These are phyloP conservation scores for Oasisia sp. DNA, from an alignment of 2,888 invertebrate genomes.

Conservation along the genomic window DNA sequence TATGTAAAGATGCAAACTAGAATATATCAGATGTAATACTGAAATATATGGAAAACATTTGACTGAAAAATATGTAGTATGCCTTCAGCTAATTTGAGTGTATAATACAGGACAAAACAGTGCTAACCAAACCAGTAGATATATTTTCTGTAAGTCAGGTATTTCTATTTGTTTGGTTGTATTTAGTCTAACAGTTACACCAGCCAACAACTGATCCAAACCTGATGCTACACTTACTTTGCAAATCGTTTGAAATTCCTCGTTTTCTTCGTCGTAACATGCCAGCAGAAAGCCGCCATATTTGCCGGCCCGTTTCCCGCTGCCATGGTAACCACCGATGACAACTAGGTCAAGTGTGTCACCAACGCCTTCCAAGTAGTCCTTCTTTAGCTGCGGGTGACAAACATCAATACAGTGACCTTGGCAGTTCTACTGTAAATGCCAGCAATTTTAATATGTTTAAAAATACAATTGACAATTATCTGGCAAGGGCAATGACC, in stretches of 20 bases:
- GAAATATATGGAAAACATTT: not conserved
- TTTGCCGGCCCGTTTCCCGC: constrained; percentile 90
- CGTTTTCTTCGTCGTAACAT: constrained; percentile 88
- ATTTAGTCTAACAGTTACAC: not conserved
- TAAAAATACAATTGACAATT: no score
- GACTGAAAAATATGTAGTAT: not conserved
- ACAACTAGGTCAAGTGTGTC: constrained; percentile 96
- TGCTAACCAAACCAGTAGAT: not conserved
- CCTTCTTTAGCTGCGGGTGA: constrained; percentile 81
- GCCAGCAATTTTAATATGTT: no score
- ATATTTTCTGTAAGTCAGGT: no score
- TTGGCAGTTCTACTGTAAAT: not conserved
- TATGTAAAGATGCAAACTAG: not conserved
- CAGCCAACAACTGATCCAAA: not conserved
- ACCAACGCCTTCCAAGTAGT: constrained; percentile 95
- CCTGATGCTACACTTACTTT: constrained; percentile 72
- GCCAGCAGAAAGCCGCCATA: constrained; percentile 96
- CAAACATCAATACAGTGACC: not conserved
- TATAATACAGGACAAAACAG: not conserved
- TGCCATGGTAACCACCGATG: constrained; percentile 92
- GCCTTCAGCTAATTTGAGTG: not conserved
- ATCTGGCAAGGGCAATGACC: no score
- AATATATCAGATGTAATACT: not conserved
- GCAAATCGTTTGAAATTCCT: constrained; percentile 92
- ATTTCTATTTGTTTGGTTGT: no score